Evolutionary conservation across 2,888 invertebrate genomes (phyloP).

Genomic region (Oscheius sp.): DNA sequence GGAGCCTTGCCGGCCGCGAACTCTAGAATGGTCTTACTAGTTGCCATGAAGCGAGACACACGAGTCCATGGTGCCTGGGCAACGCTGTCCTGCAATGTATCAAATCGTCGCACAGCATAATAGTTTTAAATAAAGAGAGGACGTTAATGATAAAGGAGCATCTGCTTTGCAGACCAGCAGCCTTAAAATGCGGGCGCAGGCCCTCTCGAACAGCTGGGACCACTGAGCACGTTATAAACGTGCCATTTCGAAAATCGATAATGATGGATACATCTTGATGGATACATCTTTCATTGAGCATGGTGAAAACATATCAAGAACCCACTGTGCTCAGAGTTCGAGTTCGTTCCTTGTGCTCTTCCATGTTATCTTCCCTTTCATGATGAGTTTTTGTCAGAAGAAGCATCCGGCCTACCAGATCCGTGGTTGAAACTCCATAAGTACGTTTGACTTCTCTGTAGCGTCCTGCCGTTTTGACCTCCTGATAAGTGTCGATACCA

Average conservation of each 20-base stretch:
- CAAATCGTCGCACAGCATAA: conserved; percentile 5
- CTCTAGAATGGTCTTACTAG: conserved; percentile 91
- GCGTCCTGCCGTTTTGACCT: conserved; percentile 88
- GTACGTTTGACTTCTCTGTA: conserved; percentile 92
- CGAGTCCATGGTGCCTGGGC: conserved; percentile 87
- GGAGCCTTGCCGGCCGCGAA: conserved; percentile 68
- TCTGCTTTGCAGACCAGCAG: conserved; percentile 18
- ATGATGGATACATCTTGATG: conserved; percentile 3
- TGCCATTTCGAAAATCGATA: neutral
- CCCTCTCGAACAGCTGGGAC: conserved; percentile 13
- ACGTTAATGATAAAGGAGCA: conserved; percentile 1
- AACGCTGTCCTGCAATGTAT: conserved; percentile 80
- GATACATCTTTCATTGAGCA: neutral
- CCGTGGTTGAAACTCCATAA: conserved; percentile 94
- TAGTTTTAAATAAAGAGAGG: conserved; percentile 18
- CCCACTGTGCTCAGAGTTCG: conserved; percentile 32
- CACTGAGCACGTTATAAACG: neutral
- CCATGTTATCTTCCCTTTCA: conserved; percentile 58
- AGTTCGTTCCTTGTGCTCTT: conserved; percentile 39
- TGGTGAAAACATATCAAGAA: neutral
- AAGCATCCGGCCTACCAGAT: conserved; percentile 72
- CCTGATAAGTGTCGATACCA: conserved; percentile 91
- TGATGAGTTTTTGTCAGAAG: conserved; percentile 71
- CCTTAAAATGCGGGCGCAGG: conserved; percentile 5
- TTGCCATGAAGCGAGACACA: conserved; percentile 95